Percentiles rank a stretch among this genome's conserved stretches.
Conservation (phyloP, 2,888 invertebrate species). For the Abrostola tripartita region DNA sequence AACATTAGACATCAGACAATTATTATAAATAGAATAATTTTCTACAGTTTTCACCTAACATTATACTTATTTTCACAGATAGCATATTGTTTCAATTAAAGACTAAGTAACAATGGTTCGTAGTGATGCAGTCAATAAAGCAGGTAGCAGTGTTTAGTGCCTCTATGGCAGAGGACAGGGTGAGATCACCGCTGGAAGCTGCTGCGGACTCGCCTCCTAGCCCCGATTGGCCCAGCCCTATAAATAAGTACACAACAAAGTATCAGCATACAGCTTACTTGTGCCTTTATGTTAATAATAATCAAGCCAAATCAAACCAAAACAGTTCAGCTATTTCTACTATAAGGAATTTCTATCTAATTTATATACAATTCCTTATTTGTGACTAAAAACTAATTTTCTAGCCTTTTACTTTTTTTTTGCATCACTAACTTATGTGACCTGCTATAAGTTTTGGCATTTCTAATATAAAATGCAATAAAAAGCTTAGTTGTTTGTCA, state of each 20-base stretch:
- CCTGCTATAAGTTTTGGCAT: constrained; percentile 12
- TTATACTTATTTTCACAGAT: constrained; percentile 91
- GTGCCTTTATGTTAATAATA: constrained; percentile 33
- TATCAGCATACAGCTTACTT: constrained; percentile 48
- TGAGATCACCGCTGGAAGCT: constrained; percentile 88
- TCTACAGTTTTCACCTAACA: constrained; percentile 88
- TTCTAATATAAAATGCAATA: background rate
- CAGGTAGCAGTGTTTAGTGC: constrained; percentile 89
- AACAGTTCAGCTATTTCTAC: constrained; percentile 18
- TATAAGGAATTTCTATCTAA: constrained; percentile 12
- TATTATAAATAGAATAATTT: constrained; percentile 89
- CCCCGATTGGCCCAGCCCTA: constrained; percentile 91
- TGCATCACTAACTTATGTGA: constrained; percentile 37
- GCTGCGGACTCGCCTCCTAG: constrained; percentile 89
- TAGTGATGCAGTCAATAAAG: constrained; percentile 90
- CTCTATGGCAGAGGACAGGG: constrained; percentile 85
- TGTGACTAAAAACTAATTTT: constrained; percentile 30
- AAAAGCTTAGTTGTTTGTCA: constrained; percentile 1
- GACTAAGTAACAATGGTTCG: constrained; percentile 90
- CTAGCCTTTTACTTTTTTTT: constrained; percentile 28
- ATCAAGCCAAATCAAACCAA: constrained; percentile 27
- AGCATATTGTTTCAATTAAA: constrained; percentile 90
- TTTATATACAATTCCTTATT: constrained; percentile 10
- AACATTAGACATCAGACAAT: constrained; percentile 88
- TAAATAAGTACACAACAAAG: constrained; percentile 69